These are phyloP conservation scores for Galerucella calmariensis DNA, from an alignment of 2,888 invertebrate species.

Conservation along the genomic window DNA sequence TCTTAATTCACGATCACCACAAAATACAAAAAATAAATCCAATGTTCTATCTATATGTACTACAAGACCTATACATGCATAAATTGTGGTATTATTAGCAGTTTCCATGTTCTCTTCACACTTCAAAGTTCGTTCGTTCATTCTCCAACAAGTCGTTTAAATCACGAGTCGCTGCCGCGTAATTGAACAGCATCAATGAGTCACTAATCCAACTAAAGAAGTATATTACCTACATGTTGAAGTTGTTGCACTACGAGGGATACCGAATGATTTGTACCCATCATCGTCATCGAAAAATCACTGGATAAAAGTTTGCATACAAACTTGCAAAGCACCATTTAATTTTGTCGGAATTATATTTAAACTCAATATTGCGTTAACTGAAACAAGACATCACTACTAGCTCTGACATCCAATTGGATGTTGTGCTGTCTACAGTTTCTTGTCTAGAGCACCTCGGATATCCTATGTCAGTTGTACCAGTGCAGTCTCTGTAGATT, in stretches of 20 bases:
- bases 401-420: too few relatives aligned
- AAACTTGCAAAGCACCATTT: too few relatives aligned
- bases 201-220: constrained; percentile 16
- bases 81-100: constrained; percentile 12
- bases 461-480: too few relatives aligned
- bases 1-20: neutral
- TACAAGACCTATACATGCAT: constrained; percentile 6
- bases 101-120: constrained; percentile 23
- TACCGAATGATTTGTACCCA: neutral
- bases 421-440: too few relatives aligned
- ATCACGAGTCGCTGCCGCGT: constrained; percentile 11
- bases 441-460: too few relatives aligned
- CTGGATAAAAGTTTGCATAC: too few relatives aligned
- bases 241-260: constrained; percentile 2
- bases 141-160: constrained; percentile 19
- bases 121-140: constrained; percentile 15
- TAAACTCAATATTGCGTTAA: too few relatives aligned
- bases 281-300: too few relatives aligned
- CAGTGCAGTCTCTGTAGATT: too few relatives aligned
- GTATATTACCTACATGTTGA: constrained; percentile 8
- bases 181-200: constrained; percentile 25
- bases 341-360: too few relatives aligned
- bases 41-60: neutral
- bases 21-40: neutral
- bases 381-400: too few relatives aligned